Base-by-base conservation (phyloP, 1,140 invertebrate species). In the Apis dorsata region DNA sequence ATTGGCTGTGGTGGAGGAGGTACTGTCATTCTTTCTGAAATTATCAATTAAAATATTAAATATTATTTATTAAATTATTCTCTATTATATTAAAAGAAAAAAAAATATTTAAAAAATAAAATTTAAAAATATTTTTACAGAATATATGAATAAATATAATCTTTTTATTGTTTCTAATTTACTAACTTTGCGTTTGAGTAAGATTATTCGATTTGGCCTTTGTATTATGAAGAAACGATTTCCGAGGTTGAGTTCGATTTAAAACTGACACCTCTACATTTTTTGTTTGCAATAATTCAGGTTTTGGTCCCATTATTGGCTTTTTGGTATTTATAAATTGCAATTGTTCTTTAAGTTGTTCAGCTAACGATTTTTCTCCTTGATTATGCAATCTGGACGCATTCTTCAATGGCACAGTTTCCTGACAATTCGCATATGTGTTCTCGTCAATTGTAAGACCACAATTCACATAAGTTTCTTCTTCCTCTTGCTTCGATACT, bases 381-480 rank as follows among this genome's bases (percentile, higher is more conserved):
- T 65, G 57, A 10, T 65, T 63, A 9, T 89, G 87, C 7, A 90
- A 68, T 21, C 83, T 88, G 0, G 88, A 89, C 1, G 79, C 9
- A 55, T 87, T 91, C 44, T 78, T 90, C 13, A 62, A 0, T 0
- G 81, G 44, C 2, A 53, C 12, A 13, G 44, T 28, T 60, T 86
- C 75, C 24, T 84, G 85, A 11, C 53, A 89, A 86, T 93, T 94
- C 49, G 84, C 89, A 34, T 93, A 93, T 0, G 86, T 86, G 24
- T 83, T 92, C 8, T 88, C 81, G 0, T 89, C 68, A 2, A 71
- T 51, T 0, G 49, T 13, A 2, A 65, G 75, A 3, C 85, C 86
- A n/a, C 85, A 92, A 82, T 94, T 93, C 0, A 88, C 91, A 12
- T 93, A 93, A 11, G 90, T 92, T 65, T 86, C 91, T 71, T 92